Conservation (phyloP, 2,888 invertebrate genomes). For the Drosophila anomalata region DNA sequence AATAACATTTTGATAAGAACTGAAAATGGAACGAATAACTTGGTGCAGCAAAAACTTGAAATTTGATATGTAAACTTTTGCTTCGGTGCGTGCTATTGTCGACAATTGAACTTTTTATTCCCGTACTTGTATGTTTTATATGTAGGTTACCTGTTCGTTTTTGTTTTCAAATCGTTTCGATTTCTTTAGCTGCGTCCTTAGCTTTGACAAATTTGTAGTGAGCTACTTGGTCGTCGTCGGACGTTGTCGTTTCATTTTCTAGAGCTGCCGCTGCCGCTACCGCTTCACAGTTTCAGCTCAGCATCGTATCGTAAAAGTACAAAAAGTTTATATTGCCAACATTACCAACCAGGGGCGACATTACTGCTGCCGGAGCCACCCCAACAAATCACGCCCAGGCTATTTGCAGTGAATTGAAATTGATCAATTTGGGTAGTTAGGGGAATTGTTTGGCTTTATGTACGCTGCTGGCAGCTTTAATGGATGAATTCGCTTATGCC, state of each 20-base stretch:
- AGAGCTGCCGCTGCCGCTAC: not conserved
- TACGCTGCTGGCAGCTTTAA: constrained; percentile 59
- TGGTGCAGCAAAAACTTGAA: constrained; percentile 8
- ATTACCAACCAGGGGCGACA: constrained; percentile 58
- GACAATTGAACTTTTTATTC: constrained; percentile 12
- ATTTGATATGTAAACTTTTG: constrained; percentile 41
- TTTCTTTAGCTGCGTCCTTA: constrained; percentile 23
- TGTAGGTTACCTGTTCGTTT: constrained; percentile 5
- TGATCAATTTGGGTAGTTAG: constrained; percentile 76
- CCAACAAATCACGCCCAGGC: constrained; percentile 69
- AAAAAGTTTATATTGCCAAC: constrained; percentile 71
- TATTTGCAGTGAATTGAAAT: constrained; percentile 76
- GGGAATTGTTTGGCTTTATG: constrained; percentile 67
- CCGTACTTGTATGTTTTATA: not conserved
- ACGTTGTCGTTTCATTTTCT: constrained; percentile 15
- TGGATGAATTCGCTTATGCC: constrained; percentile 62
- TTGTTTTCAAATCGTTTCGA: constrained; percentile 19
- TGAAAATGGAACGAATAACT: not conserved
- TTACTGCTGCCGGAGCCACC: constrained; percentile 42
- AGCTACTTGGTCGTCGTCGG: constrained; percentile 23
- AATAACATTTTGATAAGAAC: constrained; percentile 12
- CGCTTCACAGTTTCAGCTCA: not conserved
- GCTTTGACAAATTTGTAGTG: constrained; percentile 44
- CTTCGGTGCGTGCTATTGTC: constrained; percentile 20
- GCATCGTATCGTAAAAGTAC: constrained; percentile 29